phyloP scores from a whole-genome alignment of 1,140 invertebrate genomes.

The Akabosia matsudoensis region DNA sequence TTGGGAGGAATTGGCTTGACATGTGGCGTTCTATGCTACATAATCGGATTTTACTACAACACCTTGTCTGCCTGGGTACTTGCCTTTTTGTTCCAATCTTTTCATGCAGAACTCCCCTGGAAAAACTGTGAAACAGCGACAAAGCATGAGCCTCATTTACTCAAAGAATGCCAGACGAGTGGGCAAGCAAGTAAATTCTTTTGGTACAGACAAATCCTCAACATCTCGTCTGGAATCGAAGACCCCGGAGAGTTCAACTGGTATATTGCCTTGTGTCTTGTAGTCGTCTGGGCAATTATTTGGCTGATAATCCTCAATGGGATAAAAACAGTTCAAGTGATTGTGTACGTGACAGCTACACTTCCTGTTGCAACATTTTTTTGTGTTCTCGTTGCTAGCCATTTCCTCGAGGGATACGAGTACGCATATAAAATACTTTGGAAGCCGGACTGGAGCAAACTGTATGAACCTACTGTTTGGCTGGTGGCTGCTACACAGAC shows the following conservation, averaged over 20 bases:
- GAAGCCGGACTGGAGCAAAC: conserved; percentile 9
- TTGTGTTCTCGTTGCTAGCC: conserved; percentile 77
- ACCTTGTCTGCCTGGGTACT: conserved; percentile 93
- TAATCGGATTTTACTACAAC: conserved; percentile 96
- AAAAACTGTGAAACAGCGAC: neutral
- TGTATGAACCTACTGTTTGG: conserved; percentile 52
- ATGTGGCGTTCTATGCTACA: conserved; percentile 77
- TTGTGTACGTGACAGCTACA: conserved; percentile 89
- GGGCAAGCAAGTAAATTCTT: conserved; percentile 85
- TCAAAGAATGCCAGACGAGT: conserved; percentile 49
- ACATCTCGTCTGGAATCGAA: conserved; percentile 84
- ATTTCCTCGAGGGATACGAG: conserved; percentile 1
- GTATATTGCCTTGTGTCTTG: conserved; percentile 84
- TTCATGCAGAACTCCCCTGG: neutral
- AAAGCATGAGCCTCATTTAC: neutral
- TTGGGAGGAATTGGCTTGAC: conserved; percentile 56
- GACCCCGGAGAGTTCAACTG: conserved; percentile 83
- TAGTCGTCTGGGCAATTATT: conserved; percentile 89
- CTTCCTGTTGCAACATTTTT: conserved; percentile 92
- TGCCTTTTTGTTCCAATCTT: conserved; percentile 73
- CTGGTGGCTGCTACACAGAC: conserved; percentile 57
- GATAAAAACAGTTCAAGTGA: conserved; percentile 91
- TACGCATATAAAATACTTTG: neutral
- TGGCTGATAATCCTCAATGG: conserved; percentile 98
- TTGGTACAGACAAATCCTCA: conserved; percentile 84